These are phyloP conservation scores for Alectura lathami DNA, from an alignment of 2,113 vertebrate species.

Conservation along the genomic window DNA sequence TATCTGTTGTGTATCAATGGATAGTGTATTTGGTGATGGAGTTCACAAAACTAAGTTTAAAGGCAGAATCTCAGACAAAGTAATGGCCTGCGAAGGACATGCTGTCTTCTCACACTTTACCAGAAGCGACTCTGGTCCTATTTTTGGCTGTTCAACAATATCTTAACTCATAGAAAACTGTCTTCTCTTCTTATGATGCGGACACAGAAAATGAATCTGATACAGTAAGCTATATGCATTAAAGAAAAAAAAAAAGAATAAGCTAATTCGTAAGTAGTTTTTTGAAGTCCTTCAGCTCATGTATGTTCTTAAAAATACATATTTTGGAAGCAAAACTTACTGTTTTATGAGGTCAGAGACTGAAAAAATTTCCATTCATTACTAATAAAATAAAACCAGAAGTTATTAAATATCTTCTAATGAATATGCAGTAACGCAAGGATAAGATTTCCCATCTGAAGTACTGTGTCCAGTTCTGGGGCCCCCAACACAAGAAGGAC, in stretches of 20 bases:
- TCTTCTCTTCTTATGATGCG: not conserved
- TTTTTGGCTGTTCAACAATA: not conserved
- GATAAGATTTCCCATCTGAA: too few relatives aligned
- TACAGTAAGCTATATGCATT: not conserved
- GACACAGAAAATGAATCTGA: not conserved
- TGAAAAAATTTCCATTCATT: not conserved
- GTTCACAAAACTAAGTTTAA: not conserved
- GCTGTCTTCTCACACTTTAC: not conserved
- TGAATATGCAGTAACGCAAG: not conserved
- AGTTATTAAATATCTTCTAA: not conserved
- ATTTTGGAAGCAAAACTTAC: not conserved
- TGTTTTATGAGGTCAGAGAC: not conserved
- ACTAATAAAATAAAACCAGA: not conserved
- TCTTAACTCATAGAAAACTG: not conserved
- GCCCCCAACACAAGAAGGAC: too few relatives aligned
- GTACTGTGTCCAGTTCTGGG: too few relatives aligned
- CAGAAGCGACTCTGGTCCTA: not conserved
- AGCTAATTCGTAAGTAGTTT: accelerated
- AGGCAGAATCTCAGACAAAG: not conserved
- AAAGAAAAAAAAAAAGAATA: accelerated
- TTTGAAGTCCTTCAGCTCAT: not conserved
- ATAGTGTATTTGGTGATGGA: not conserved
- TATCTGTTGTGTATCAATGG: not conserved
- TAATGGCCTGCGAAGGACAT: not conserved
- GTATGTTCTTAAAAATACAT: not conserved